Evolutionary conservation across 1,140 invertebrate genomes (phyloP).

Genomic region (Platyscapa corneri): DNA sequence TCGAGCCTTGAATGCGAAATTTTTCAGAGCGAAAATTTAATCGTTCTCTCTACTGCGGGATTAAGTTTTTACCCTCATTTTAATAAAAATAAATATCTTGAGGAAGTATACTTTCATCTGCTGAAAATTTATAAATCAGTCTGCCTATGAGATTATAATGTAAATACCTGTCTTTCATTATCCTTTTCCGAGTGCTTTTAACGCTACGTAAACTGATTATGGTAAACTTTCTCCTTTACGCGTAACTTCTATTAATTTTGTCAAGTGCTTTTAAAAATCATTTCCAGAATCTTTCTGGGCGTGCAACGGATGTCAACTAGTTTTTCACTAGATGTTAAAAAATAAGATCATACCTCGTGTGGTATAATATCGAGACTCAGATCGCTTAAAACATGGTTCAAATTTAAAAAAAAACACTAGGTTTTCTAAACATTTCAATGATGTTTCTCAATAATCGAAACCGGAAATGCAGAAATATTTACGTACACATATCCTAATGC

Average conservation of each 20-base stretch:
- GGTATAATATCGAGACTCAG: too few relatives aligned
- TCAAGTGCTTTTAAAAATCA: neutral
- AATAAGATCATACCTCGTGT: too few relatives aligned
- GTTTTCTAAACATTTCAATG: too few relatives aligned
- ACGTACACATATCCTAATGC: too few relatives aligned
- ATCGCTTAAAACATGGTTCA: too few relatives aligned
- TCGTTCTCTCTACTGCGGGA: neutral
- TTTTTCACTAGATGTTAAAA: neutral
- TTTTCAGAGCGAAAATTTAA: conserved; percentile 33
- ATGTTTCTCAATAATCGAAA: too few relatives aligned
- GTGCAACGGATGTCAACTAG: neutral
- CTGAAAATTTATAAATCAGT: neutral
- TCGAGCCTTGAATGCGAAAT: conserved; percentile 35
- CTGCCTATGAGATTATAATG: neutral
- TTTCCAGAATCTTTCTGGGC: neutral
- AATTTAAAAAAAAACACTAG: too few relatives aligned
- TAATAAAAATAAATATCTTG: neutral
- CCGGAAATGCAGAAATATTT: too few relatives aligned
- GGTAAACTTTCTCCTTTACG: neutral
- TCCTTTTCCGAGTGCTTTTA: neutral
- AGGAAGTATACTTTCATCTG: neutral
- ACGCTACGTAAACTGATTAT: neutral
- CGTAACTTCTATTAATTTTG: neutral
- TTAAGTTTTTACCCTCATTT: neutral
- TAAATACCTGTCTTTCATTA: neutral